Evolutionary conservation across 2,113 vertebrate genomes (phyloP).

Genomic region (Muscicapa adusta): DNA sequence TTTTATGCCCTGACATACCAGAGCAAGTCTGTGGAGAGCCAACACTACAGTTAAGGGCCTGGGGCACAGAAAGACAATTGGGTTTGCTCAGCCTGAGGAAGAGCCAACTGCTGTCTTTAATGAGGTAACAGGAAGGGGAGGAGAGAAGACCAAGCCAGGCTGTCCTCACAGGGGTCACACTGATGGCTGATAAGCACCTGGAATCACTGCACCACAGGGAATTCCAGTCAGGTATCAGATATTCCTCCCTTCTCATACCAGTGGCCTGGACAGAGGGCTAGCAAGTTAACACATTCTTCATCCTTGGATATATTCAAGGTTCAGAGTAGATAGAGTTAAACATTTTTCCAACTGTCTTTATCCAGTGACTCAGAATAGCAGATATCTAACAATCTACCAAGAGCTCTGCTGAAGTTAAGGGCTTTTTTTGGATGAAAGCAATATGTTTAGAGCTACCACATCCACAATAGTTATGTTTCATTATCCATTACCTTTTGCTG

Average conservation of each 20-base stretch:
- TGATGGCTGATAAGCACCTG: not conserved
- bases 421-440: not conserved
- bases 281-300: not conserved
- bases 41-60: not conserved
- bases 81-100: not conserved
- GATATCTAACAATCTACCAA: not conserved
- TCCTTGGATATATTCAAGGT: not conserved
- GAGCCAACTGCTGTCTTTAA: not conserved
- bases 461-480: not conserved
- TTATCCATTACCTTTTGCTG: not conserved
- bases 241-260: not conserved
- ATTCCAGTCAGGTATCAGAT: not conserved
- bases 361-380: not conserved
- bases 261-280: not conserved
- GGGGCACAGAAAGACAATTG: not conserved
- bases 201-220: not conserved
- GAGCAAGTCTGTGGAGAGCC: not conserved
- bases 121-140: accelerated
- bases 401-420: not conserved
- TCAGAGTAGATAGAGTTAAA: not conserved
- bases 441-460: not conserved
- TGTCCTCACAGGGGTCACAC: not conserved
- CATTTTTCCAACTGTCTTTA: not conserved
- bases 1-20: not conserved
- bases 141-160: not conserved